phyloP scores from a whole-genome alignment of 2,797 vertebrate genomes.

The Pogoniulus pusillus region DNA sequence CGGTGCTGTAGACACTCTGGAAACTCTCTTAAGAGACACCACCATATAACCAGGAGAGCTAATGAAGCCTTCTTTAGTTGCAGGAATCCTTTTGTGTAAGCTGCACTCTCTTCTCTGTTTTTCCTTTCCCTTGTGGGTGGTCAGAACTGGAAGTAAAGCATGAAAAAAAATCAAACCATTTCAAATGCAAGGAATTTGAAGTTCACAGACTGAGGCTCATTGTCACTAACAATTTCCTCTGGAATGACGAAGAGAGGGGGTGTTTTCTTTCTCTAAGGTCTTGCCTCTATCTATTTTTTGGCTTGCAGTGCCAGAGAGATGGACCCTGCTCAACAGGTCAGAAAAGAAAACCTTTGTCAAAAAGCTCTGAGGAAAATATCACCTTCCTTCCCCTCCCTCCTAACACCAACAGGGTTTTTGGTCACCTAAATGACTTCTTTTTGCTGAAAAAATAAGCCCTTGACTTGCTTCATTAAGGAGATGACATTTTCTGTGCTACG shows the following conservation, averaged over 20 bases:
- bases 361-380: not conserved
- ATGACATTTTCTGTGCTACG: not conserved
- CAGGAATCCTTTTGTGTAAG: not conserved
- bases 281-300: not conserved
- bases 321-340: not conserved
- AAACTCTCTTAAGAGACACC: not conserved
- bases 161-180: not conserved
- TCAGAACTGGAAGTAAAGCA: conserved; percentile 37
- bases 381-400: not conserved
- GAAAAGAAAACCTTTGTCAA: not conserved
- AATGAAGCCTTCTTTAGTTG: not conserved
- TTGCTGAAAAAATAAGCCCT: not conserved
- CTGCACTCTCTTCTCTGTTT: not conserved
- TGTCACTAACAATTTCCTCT: conserved; percentile 50
- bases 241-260: not conserved
- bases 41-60: not conserved
- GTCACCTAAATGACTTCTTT: not conserved
- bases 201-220: conserved; percentile 17
- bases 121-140: conserved; percentile 36
- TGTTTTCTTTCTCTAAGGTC: not conserved
- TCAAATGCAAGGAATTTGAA: conserved; percentile 56
- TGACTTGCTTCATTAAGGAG: not conserved
- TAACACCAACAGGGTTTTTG: not conserved
- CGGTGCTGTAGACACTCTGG: not conserved
- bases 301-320: not conserved